Conservation (phyloP, 2,797 vertebrate genomes). For the Hoplostethus mediterraneus region DNA sequence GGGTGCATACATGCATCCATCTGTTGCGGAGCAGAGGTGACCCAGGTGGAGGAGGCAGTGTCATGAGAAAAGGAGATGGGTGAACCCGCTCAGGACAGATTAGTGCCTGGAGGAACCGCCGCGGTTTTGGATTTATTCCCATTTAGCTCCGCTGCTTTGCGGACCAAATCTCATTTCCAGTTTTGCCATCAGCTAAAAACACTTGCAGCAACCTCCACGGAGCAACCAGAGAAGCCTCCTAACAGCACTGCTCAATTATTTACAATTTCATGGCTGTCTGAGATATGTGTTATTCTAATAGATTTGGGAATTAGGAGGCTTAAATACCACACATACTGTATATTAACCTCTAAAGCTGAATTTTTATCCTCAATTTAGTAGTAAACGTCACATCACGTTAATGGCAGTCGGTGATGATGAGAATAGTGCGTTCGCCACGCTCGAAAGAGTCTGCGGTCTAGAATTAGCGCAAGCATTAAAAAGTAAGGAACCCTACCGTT, state of each 20-base stretch:
- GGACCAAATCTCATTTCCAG: constrained; percentile 80
- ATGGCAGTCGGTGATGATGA: constrained; percentile 64
- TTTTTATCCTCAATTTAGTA: constrained; percentile 77
- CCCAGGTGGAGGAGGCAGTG: constrained; percentile 56
- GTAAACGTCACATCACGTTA: constrained; percentile 73
- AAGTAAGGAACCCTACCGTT: constrained; percentile 50
- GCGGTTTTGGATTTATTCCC: constrained; percentile 62
- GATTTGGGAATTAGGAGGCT: constrained; percentile 79
- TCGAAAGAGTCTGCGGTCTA: constrained; percentile 58
- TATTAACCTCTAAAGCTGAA: constrained; percentile 75
- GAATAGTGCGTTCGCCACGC: constrained; percentile 40
- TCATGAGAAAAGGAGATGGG: constrained; percentile 43
- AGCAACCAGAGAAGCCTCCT: constrained; percentile 69
- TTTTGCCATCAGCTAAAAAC: constrained; percentile 73
- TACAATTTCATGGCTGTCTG: constrained; percentile 83
- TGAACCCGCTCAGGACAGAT: constrained; percentile 60
- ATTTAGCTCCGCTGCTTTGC: constrained; percentile 57
- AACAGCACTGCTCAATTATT: constrained; percentile 80
- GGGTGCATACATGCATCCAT: constrained; percentile 37
- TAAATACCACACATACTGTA: constrained; percentile 66
- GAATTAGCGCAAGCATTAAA: constrained; percentile 59
- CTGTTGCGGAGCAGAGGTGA: constrained; percentile 46
- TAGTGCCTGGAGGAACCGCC: constrained; percentile 26
- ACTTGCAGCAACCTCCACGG: constrained; percentile 42
- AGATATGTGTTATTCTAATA: constrained; percentile 83